A percentile compares a stretch with the other conserved stretches of the same genome.
Evolutionary conservation across 2,888 invertebrate genomes (phyloP).

Genomic region (Heliconius hortense): DNA sequence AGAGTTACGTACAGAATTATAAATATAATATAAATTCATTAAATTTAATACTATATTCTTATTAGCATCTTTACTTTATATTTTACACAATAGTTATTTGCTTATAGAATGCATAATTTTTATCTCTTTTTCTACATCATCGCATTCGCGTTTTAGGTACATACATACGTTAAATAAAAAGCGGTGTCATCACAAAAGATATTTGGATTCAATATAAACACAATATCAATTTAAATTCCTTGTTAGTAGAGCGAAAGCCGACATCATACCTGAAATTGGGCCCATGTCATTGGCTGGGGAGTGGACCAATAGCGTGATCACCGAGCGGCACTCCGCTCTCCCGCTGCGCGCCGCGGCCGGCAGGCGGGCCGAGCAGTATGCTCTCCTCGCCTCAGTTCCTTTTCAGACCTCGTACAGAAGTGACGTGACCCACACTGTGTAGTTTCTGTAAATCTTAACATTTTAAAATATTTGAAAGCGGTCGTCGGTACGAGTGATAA

Average conservation of each 20-base stretch:
- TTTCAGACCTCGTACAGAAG: constrained; percentile 69
- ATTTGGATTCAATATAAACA: constrained; percentile 83
- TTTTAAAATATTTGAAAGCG: constrained; percentile 41
- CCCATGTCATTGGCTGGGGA: constrained; percentile 57
- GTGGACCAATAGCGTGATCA: constrained; percentile 57
- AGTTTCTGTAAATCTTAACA: constrained; percentile 48
- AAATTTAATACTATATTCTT: background rate
- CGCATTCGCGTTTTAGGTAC: constrained; percentile 76
- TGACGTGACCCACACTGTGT: constrained; percentile 68
- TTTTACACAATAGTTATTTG: constrained; percentile 39
- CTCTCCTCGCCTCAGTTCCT: constrained; percentile 76
- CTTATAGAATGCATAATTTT: constrained; percentile 64
- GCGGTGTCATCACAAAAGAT: constrained; percentile 83
- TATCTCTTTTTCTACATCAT: constrained; percentile 78
- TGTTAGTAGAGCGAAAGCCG: constrained; percentile 82
- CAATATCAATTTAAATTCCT: constrained; percentile 83
- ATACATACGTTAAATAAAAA: constrained; percentile 82
- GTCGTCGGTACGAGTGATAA: constrained; percentile 68
- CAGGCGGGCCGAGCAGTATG: constrained; percentile 52
- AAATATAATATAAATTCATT: background rate
- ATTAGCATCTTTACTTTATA: no score
- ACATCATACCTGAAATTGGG: constrained; percentile 77
- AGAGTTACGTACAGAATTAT: background rate
- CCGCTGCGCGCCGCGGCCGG: constrained; percentile 42
- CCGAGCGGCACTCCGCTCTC: constrained; percentile 39